phyloP scores from a whole-genome alignment of 2,797 vertebrate species.

The Serranus cabrilla region DNA sequence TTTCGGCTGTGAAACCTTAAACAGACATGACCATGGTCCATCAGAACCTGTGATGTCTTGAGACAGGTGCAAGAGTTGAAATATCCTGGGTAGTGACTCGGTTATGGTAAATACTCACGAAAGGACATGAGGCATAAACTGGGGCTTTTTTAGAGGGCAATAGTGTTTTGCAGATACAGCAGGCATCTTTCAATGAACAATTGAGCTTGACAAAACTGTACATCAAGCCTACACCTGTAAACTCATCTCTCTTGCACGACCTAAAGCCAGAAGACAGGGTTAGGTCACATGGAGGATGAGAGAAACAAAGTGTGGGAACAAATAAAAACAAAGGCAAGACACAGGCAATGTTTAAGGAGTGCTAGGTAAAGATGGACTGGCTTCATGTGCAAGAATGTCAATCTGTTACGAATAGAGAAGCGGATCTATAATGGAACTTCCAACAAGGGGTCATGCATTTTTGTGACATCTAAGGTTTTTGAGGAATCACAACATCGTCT shows the following conservation, averaged over 20 bases:
- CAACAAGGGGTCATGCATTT: conserved; percentile 40
- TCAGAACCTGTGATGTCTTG: conserved; percentile 48
- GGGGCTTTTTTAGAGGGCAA: not conserved
- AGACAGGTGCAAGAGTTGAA: conserved; percentile 38
- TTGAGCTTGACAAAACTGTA: conserved; percentile 39
- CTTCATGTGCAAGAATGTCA: conserved; percentile 36
- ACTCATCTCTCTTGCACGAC: conserved; percentile 67
- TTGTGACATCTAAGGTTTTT: conserved; percentile 6
- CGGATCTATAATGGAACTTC: conserved; percentile 19
- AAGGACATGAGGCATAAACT: conserved; percentile 21
- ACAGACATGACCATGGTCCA: conserved; percentile 50
- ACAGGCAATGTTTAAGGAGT: conserved; percentile 49
- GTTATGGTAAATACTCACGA: conserved; percentile 32
- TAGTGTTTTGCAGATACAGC: conserved; percentile 21
- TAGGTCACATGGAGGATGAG: conserved; percentile 75
- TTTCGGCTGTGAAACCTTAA: conserved; percentile 33
- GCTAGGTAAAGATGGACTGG: conserved; percentile 41
- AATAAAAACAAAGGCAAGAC: conserved; percentile 50
- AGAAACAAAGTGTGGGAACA: conserved; percentile 39
- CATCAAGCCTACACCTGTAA: conserved; percentile 46
- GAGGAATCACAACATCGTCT: conserved; percentile 27
- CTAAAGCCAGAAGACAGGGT: conserved; percentile 73
- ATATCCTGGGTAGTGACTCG: conserved; percentile 40
- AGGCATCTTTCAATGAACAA: conserved; percentile 33
- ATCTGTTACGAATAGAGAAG: conserved; percentile 25